Evolutionary conservation across 2,113 vertebrate species (phyloP), one percentile per base, ranked within the genome.

Genomic region (Cyprinodon brontotheroides): DNA sequence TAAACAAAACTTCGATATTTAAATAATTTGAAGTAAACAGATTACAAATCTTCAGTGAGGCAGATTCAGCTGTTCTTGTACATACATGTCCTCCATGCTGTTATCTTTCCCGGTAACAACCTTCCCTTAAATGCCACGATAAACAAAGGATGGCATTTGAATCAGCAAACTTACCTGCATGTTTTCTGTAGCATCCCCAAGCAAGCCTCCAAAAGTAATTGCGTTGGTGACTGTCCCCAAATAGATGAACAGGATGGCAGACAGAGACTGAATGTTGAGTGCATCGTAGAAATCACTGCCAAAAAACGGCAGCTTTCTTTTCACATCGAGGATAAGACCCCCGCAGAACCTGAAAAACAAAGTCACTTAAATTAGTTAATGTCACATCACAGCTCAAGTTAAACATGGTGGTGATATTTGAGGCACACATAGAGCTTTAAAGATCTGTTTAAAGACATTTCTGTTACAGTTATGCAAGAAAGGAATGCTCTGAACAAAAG

Each of bases 181-280:
- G 93, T 96, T 99, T 0, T 99, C 97, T 0, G 98, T 99, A 11
- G 98, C 98, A 9, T 99, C 98, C 20, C 98, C 98, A 1, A 99
- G 96, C 70, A 99, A 89, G 0, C 98, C 98, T 78, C 97, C 98
- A 13, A 99, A 99, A 2, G 98, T 99, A 95, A 99, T 99, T 2
- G 98, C 98, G 0, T 99, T 99, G 80, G 97, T 99, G 79, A 99
- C 96, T 0, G 98, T 99, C 65, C 96, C 98, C 92, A 99, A 91
- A 83, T 99, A 99, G 87, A 99, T 99, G 92, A 99, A 99, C 80
- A 99, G 91, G 87, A 97, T 95, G 78, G 98, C 95, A 4, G 98
- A 99, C 62, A 99, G 95, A 6, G 97, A 95, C 92, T 99, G 98
- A 89, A 99, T 99, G 63, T 97, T 95, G 41, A 99, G 89, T 9